Percentiles rank a stretch among this genome's conserved stretches.
phyloP scores from a whole-genome alignment of 1,140 invertebrate species.

The Nephotettix cincticeps region DNA sequence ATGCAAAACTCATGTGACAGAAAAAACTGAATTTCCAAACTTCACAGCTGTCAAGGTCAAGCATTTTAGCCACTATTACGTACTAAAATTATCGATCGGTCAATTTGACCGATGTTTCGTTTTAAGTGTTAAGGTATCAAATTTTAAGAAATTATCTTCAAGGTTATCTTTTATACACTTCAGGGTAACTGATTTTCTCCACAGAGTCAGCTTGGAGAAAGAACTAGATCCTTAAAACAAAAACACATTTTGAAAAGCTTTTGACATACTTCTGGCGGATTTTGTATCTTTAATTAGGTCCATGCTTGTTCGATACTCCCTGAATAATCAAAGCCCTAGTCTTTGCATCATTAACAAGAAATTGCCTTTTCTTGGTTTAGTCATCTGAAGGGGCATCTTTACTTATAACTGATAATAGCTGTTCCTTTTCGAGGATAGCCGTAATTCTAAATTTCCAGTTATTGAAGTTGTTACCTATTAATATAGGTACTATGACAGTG shows the following conservation, averaged over 20 bases:
- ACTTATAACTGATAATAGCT: neutral
- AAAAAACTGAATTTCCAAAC: no score
- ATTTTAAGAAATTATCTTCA: constrained; percentile 5
- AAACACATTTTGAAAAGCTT: neutral
- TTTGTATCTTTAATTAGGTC: neutral
- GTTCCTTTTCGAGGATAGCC: neutral
- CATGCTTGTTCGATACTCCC: neutral
- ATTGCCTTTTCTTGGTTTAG: neutral
- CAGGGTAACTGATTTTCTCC: neutral
- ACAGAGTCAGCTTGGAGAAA: neutral
- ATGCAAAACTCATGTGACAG: no score
- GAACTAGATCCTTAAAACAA: neutral
- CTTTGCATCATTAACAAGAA: neutral
- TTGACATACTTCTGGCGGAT: neutral
- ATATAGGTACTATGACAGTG: neutral
- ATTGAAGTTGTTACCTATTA: neutral
- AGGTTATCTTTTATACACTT: neutral
- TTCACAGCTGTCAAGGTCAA: no score
- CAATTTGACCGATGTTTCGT: no score
- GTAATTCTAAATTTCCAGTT: neutral
- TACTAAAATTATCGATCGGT: no score
- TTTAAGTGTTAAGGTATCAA: neutral
- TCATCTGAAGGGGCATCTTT: neutral
- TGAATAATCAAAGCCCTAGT: neutral
- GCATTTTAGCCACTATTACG: no score